Evolutionary conservation across 2,797 vertebrate species (phyloP), one percentile per base, ranked within the genome.

Genomic region (Scarus forsteni): DNA sequence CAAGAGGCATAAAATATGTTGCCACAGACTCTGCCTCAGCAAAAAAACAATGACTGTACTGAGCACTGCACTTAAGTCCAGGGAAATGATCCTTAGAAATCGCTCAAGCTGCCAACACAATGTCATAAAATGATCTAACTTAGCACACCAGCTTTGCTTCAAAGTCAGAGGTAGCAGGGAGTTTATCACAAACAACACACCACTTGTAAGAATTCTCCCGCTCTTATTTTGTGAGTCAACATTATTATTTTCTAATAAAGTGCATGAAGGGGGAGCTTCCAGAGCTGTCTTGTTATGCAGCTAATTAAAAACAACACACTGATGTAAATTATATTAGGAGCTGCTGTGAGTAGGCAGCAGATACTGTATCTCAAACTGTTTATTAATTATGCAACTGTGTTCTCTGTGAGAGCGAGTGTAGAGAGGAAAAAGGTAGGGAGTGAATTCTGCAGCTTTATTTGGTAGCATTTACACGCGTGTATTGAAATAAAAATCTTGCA

Each of bases 241-340:
- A 53, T 65, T 71, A 52, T 81, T 61, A 61, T 80, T 79, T 82
- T 65, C 44, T 77, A 79, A 72, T 84, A 58, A 60, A 69, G 56
- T 67, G 51, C 59, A 70, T 71, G 38, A 85, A 80, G 61, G 77
- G 44, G 10, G 19, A 49, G 51, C 46, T 70, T 57, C 40, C 44
- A 66, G 54, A 69, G 53, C 53, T 67, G 49, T 56, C 43, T 62
- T 66, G 62, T 77, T 69, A 35, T 55, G 36, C 15, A 44, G 60
- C 10, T 85, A 67, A 84, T 81, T 74, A 74, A 66, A 76, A 70
- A 12, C 52, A 88, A 71, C 66, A 62, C 58, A 50, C 35, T 59
- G 27, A 73, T 72, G 38, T 36, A 68, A 77, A 76, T 59, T 19
- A 60, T 70, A 63, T 52, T 46, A 54, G 54, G 0, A 0, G 60